Percentiles rank a stretch among this genome's conserved stretches.
Conservation (phyloP, 2,888 invertebrate genomes). For the Strigamia maritima region DNA sequence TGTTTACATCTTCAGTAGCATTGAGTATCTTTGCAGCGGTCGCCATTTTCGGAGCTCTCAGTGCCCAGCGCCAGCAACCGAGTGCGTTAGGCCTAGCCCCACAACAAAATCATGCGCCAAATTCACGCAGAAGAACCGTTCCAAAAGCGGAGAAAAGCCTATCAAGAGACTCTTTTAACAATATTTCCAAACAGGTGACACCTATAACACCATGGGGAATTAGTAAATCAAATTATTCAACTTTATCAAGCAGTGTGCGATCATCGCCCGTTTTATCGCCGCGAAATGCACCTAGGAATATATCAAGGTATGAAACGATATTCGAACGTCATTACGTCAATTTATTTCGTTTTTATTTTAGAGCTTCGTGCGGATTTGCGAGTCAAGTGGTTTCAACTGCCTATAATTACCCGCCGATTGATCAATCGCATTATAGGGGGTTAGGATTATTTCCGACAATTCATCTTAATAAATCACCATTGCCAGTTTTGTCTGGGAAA, state of each 20-base stretch:
- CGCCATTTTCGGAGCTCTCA: neutral
- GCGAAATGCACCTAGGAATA: neutral
- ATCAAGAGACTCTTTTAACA: neutral
- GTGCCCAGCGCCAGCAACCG: neutral
- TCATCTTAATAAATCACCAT: constrained; percentile 17
- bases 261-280: neutral
- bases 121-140: neutral
- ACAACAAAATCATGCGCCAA: neutral
- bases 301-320: neutral
- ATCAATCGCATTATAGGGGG: constrained; percentile 28
- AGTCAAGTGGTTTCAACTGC: neutral
- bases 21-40: neutral
- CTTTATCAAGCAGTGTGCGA: neutral
- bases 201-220: neutral
- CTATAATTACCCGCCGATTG: neutral
- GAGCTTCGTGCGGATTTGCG: neutral
- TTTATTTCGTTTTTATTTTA: neutral
- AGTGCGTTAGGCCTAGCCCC: neutral
- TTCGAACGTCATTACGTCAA: neutral
- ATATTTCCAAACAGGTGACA: neutral
- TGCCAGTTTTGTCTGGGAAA: constrained; percentile 26
- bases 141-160: neutral
- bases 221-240: constrained; percentile 11
- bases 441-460: constrained; percentile 36
- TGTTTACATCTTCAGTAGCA: neutral